phyloP scores from a whole-genome alignment of 2,113 vertebrate species.

The Paramisgurnus dabryanus region DNA sequence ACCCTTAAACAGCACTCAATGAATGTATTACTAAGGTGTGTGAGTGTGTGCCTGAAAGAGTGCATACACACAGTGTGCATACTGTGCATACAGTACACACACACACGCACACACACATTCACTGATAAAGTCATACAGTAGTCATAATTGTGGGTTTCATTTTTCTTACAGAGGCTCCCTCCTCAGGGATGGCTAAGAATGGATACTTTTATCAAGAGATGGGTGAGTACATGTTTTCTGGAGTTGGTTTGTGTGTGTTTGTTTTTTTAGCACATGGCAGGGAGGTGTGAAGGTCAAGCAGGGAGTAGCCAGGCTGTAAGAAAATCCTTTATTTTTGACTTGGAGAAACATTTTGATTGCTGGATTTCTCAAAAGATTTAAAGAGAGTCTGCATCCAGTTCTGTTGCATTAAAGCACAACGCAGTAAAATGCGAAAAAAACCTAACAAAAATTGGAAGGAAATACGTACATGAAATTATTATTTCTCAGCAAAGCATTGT shows the following conservation, averaged over 20 bases:
- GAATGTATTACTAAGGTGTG: conserved; percentile 52
- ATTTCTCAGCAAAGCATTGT: conserved; percentile 1
- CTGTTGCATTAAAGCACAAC: conserved; percentile 7
- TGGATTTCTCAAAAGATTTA: background rate
- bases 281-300: background rate
- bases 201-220: conserved; percentile 92
- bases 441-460: background rate
- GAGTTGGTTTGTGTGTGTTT: conserved; percentile 39
- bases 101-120: background rate
- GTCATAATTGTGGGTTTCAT: conserved; percentile 49
- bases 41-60: conserved; percentile 15
- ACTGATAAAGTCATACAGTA: too few relatives aligned
- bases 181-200: conserved; percentile 89
- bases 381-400: background rate
- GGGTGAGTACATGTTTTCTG: conserved; percentile 78
- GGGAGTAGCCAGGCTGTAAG: background rate
- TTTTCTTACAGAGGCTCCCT: conserved; percentile 73
- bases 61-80: too few relatives aligned
- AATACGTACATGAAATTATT: conserved; percentile 1
- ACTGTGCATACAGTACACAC: background rate
- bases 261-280: conserved; percentile 5
- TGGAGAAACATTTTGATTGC: background rate
- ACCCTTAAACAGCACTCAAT: conserved; percentile 53
- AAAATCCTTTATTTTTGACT: conserved; percentile 8
- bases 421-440: background rate